A percentile compares a stretch with the other conserved stretches of the same genome.
These are phyloP conservation scores for Australoheros facetus DNA, from an alignment of 2,797 vertebrate species.

Conservation along the genomic window DNA sequence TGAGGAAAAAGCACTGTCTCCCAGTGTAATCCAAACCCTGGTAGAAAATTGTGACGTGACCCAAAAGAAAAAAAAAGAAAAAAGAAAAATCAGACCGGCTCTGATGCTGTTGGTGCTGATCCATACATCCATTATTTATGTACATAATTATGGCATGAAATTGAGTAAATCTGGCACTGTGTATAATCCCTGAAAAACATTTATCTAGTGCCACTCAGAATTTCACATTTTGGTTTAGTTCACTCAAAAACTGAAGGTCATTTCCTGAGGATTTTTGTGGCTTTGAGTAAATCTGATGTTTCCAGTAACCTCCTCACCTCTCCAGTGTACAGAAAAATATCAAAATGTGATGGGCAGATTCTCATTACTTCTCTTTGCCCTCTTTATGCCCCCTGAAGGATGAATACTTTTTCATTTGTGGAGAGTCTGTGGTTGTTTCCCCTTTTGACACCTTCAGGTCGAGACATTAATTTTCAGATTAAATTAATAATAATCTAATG, in stretches of 20 bases:
- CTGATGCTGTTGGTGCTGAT: neutral
- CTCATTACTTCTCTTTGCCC: conserved; percentile 9
- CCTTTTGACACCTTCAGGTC: conserved; percentile 5
- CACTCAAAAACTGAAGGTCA: neutral
- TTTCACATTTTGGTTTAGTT: neutral
- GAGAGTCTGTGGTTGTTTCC: conserved; percentile 1
- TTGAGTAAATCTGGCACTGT: neutral
- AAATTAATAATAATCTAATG: conserved; percentile 12
- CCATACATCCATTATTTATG: conserved; percentile 4
- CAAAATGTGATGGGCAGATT: conserved; percentile 7
- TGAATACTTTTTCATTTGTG: conserved; percentile 14
- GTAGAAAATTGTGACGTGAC: conserved; percentile 10
- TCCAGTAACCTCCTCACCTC: neutral
- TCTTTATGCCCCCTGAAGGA: conserved; percentile 3
- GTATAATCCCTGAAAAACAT: neutral
- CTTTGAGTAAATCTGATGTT: neutral
- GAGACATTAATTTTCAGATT: conserved; percentile 21
- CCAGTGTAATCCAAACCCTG: conserved; percentile 17
- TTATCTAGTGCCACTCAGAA: neutral
- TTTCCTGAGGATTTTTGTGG: neutral
- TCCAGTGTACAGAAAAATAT: neutral
- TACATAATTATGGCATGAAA: neutral
- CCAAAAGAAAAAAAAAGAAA: neutral
- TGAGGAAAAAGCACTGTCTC: neutral
- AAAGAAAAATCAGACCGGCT: neutral